Evolutionary conservation across 2,888 invertebrate species (phyloP).

Genomic region (Melikaiella ostensackeni): DNA sequence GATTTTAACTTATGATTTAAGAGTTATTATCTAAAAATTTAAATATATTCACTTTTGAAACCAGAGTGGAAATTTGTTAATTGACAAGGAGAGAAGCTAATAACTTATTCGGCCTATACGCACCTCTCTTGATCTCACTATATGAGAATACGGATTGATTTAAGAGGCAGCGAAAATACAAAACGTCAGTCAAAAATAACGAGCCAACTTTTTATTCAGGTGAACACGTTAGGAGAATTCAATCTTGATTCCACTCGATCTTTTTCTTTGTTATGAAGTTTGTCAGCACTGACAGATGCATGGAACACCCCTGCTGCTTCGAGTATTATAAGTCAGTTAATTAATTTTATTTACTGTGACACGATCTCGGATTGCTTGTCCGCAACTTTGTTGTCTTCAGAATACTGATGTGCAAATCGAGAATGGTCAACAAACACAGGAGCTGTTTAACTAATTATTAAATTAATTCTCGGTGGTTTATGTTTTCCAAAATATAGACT

Average conservation of each 20-base stretch:
- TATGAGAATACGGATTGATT: conserved; percentile 15
- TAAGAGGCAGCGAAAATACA: conserved; percentile 22
- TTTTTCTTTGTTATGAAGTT: conserved; percentile 27
- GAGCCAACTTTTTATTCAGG: conserved; percentile 11
- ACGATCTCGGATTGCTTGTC: conserved; percentile 29
- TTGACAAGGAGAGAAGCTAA: not conserved
- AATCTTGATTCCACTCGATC: conserved; percentile 25
- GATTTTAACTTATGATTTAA: no score
- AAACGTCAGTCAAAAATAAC: conserved; percentile 35
- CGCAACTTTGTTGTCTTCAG: conserved; percentile 27
- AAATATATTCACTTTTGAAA: not conserved
- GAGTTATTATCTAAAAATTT: no score
- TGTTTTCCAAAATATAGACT: not conserved
- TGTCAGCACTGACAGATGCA: conserved; percentile 31
- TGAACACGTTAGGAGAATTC: conserved; percentile 16
- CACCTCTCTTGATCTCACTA: conserved; percentile 5
- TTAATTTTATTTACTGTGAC: conserved; percentile 34
- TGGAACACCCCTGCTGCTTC: conserved; percentile 29
- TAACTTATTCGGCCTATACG: not conserved
- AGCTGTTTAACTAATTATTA: not conserved
- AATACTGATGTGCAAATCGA: conserved; percentile 28
- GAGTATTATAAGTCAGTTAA: conserved; percentile 27
- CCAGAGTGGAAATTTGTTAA: not conserved
- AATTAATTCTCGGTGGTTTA: not conserved
- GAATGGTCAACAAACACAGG: not conserved